These are phyloP conservation scores for Mastomys coucha DNA, from an alignment of 2,113 vertebrate species.

Conservation along the genomic window DNA sequence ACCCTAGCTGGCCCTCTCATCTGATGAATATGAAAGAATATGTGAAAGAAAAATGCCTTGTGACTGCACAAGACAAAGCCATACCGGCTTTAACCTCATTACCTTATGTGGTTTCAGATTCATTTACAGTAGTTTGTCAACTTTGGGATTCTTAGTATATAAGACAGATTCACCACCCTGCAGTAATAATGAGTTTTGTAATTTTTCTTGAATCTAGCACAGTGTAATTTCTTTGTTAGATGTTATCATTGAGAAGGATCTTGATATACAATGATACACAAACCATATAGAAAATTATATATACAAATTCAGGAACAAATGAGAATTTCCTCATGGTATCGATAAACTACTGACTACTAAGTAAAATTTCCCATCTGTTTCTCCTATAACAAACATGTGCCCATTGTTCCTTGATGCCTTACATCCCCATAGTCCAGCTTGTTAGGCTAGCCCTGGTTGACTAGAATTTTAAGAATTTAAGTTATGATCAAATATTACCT, in stretches of 20 bases:
- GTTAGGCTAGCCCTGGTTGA: not conserved
- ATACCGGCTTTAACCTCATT: not conserved
- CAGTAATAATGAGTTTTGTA: not conserved
- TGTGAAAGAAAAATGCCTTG: not conserved
- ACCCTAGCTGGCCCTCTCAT: not conserved
- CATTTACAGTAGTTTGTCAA: not conserved
- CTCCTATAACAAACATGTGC: not conserved
- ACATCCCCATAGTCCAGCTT: not conserved
- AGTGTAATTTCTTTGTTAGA: not conserved
- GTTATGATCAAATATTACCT: not conserved
- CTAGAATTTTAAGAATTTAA: not conserved
- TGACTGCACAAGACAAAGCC: not conserved
- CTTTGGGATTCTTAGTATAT: not conserved
- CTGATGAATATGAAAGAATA: not conserved
- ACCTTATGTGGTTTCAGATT: not conserved
- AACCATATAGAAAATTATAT: not conserved
- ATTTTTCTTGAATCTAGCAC: not conserved
- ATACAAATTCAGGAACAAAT: constrained; percentile 16
- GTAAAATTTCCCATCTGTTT: not conserved
- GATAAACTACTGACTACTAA: not conserved
- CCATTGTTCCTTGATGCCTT: not conserved
- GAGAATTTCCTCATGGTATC: not conserved
- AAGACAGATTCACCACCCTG: not conserved
- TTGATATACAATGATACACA: not conserved
- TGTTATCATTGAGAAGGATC: not conserved